Conservation (phyloP, 2,797 vertebrate genomes). For the Poecilia velifera region DNA sequence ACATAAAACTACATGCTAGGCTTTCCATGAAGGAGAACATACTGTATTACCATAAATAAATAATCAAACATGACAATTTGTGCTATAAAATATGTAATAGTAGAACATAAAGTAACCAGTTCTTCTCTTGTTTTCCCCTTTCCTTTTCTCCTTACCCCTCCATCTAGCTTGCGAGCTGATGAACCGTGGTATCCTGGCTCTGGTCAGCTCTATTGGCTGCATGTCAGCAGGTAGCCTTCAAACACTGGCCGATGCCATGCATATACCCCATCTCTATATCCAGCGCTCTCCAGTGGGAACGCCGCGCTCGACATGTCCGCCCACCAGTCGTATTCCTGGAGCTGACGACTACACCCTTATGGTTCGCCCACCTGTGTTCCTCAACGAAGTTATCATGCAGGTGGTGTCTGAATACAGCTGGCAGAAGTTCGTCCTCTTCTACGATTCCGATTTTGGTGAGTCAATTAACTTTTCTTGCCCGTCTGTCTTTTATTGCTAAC, state of each 20-base stretch:
- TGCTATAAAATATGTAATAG: neutral
- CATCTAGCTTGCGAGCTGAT: constrained; percentile 95
- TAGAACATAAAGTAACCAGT: constrained; percentile 22
- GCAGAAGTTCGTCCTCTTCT: constrained; percentile 99
- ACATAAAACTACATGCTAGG: neutral
- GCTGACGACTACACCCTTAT: constrained; percentile 95
- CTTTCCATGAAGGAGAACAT: neutral
- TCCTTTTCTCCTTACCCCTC: constrained; percentile 2
- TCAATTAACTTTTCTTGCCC: neutral
- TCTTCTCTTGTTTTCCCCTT: constrained; percentile 13
- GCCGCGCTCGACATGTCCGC: constrained; percentile 90
- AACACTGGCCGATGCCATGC: constrained; percentile 96
- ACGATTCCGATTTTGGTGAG: constrained; percentile 95
- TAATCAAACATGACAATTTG: neutral
- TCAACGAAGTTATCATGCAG: constrained; percentile 96
- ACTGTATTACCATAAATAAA: neutral
- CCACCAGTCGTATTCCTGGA: constrained; percentile 83
- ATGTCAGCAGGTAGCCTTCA: constrained; percentile 95
- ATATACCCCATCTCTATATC: constrained; percentile 98
- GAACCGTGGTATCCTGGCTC: constrained; percentile 97
- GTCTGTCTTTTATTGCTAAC: neutral
- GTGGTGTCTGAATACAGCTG: constrained; percentile 97
- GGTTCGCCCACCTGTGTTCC: constrained; percentile 93
- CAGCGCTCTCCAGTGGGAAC: constrained; percentile 90
- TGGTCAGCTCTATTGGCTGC: constrained; percentile 97